These are phyloP conservation scores for Axinella damicornis DNA, from an alignment of 37 sponge, comb jelly and placozoan genomes.

Conservation along the genomic window DNA sequence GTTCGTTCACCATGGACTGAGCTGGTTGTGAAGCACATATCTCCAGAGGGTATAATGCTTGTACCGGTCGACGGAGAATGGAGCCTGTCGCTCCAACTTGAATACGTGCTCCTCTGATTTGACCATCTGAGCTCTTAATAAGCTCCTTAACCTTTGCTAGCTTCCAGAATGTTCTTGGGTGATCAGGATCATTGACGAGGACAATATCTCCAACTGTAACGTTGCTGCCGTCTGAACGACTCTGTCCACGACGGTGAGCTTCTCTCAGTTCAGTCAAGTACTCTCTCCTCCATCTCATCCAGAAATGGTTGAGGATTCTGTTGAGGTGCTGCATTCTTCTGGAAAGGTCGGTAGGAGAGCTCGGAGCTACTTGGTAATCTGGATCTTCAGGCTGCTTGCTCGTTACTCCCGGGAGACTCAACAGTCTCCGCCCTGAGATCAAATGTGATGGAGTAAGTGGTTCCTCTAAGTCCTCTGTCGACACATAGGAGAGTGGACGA, in stretches of 20 bases:
- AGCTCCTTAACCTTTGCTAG: background rate
- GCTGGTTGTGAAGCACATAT: too few species aligned
- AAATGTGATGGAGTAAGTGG: slow-evolving; percentile 42
- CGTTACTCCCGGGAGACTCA: background rate
- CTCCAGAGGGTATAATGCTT: too few species aligned
- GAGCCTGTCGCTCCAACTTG: background rate
- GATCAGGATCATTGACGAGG: slow-evolving; percentile 20
- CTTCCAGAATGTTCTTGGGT: slow-evolving; percentile 33
- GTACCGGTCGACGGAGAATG: too few species aligned
- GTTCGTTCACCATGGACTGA: background rate
- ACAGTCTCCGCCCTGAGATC: slow-evolving; percentile 7
- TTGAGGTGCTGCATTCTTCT: background rate
- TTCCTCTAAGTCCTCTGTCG: too few species aligned
- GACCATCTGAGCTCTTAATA: slow-evolving; percentile 1
- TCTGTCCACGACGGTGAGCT: too few species aligned
- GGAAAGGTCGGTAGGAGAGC: background rate
- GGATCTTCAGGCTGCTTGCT: background rate
- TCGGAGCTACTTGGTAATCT: background rate
- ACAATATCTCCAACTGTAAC: too few species aligned
- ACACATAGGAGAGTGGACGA: slow-evolving; percentile 34
- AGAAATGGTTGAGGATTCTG: slow-evolving; percentile 14
- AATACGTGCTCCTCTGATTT: background rate
- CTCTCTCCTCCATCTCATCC: slow-evolving; percentile 32
- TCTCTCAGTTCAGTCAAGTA: too few species aligned
- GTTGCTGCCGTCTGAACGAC: too few species aligned